A percentile compares a stretch with the other conserved stretches of the same genome.
Conservation (phyloP, 2,797 vertebrate genomes). For the Pseudotriccus pelzelni region DNA sequence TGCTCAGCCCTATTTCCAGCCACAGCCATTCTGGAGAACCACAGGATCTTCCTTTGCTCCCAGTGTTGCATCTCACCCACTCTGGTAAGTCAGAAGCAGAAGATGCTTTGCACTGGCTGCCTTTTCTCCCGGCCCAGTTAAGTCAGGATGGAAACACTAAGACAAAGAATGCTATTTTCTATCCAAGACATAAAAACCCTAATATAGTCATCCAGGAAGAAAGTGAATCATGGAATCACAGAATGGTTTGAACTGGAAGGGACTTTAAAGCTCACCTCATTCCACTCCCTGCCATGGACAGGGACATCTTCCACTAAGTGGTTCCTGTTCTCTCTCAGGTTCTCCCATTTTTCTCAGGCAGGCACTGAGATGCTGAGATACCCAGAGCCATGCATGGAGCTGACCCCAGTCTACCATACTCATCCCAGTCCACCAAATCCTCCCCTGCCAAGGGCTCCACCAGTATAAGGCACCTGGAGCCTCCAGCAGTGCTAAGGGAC, state of each 20-base stretch:
- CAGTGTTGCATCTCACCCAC: rapidly evolving
- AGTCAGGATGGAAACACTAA: not conserved
- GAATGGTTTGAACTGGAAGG: not conserved
- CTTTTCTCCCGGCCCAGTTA: not conserved
- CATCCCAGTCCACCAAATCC: not conserved
- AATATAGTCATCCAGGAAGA: not conserved
- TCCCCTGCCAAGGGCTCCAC: not conserved
- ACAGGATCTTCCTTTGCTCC: not conserved
- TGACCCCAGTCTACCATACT: not conserved
- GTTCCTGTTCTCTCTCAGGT: not conserved
- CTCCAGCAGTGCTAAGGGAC: not conserved
- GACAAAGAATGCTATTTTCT: rapidly evolving
- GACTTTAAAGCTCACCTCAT: not conserved
- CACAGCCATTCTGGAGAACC: not conserved
- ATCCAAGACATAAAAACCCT: not conserved
- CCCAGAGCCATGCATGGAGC: not conserved
- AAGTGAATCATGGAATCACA: not conserved
- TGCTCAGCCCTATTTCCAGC: not conserved
- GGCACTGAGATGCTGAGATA: not conserved
- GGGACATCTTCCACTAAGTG: not conserved
- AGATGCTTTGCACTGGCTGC: not conserved
- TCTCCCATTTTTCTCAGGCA: not conserved
- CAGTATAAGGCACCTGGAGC: rapidly evolving
- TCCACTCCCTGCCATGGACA: not conserved
- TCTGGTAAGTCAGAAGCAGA: rapidly evolving